Percentiles rank a stretch among this genome's conserved stretches.
phyloP scores from a whole-genome alignment of 2,797 vertebrate genomes.

The Enteromius argenteus region DNA sequence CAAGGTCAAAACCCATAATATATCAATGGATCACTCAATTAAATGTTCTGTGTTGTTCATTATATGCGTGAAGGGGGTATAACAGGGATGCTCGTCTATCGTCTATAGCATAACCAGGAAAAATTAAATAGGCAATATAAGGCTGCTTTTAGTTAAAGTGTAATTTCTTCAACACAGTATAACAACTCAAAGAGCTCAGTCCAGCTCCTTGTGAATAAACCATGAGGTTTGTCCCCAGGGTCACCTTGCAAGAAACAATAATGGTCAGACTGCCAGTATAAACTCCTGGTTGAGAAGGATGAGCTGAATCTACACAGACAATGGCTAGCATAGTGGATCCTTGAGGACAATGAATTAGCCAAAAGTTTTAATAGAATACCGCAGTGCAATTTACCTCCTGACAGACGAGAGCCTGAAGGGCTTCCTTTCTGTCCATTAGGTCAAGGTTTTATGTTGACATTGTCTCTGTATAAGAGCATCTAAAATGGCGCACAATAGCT shows the following conservation, averaged over 20 bases:
- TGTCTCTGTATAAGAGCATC: neutral
- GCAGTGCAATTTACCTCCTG: slow-evolving; percentile 77
- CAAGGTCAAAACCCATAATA: slow-evolving; percentile 35
- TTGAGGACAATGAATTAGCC: slow-evolving; percentile 76
- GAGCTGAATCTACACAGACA: slow-evolving; percentile 69
- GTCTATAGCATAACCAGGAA: slow-evolving; percentile 6
- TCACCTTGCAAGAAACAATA: slow-evolving; percentile 74
- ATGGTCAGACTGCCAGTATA: slow-evolving; percentile 53
- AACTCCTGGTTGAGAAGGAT: slow-evolving; percentile 65
- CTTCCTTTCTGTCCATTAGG: slow-evolving; percentile 70
- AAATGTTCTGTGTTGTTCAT: slow-evolving; percentile 2
- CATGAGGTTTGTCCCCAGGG: slow-evolving; percentile 57
- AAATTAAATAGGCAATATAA: slow-evolving; percentile 31
- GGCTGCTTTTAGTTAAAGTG: slow-evolving; percentile 31
- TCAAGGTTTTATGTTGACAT: slow-evolving; percentile 60
- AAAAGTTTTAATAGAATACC: slow-evolving; percentile 73
- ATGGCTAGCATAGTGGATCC: slow-evolving; percentile 61
- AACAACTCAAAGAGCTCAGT: slow-evolving; percentile 52
- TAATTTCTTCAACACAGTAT: slow-evolving; percentile 55
- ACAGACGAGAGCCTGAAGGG: slow-evolving; percentile 67
- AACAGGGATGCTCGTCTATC: neutral
- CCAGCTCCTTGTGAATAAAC: slow-evolving; percentile 60
- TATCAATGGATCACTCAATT: slow-evolving; percentile 21
- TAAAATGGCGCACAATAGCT: slow-evolving; percentile 5
- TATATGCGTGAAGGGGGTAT: neutral